A percentile compares a stretch with the other conserved stretches of the same genome.
Conservation (phyloP, 2,113 vertebrate genomes). For the Suncus etruscus region DNA sequence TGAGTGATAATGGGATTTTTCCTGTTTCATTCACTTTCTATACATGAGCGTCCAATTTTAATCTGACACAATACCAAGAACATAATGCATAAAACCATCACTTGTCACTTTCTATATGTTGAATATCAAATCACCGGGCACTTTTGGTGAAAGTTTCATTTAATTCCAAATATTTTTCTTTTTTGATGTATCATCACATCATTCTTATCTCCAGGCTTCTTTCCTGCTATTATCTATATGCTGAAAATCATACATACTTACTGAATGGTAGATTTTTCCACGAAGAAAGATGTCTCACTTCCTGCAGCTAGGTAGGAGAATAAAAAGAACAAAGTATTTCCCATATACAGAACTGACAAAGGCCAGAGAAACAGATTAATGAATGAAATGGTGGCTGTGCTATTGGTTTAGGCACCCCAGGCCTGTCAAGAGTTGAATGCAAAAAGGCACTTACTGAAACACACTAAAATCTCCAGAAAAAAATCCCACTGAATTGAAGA, state of each 20-base stretch:
- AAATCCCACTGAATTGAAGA: no score
- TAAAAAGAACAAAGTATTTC: not conserved
- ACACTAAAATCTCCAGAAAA: no score
- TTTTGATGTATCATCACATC: not conserved
- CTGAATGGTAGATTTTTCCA: not conserved
- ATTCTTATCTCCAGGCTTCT: not conserved
- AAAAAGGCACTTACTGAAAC: no score
- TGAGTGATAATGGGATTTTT: not conserved
- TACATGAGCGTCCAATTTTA: not conserved
- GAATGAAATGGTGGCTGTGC: not conserved
- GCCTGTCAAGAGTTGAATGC: no score
- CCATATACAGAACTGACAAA: not conserved
- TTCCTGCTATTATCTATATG: not conserved
- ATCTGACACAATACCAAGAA: not conserved
- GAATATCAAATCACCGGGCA: not conserved
- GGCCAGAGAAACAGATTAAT: not conserved
- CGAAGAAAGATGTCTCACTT: not conserved
- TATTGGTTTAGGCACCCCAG: no score
- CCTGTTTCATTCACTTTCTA: not conserved
- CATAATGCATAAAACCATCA: not conserved
- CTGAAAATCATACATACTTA: not conserved
- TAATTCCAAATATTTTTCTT: not conserved
- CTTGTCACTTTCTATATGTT: not conserved
- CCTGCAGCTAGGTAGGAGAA: not conserved
- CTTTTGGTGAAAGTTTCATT: constrained; percentile 14